These are phyloP conservation scores for Orthochromis malagaraziensis DNA, from an alignment of 2,113 vertebrate species.

Conservation along the genomic window DNA sequence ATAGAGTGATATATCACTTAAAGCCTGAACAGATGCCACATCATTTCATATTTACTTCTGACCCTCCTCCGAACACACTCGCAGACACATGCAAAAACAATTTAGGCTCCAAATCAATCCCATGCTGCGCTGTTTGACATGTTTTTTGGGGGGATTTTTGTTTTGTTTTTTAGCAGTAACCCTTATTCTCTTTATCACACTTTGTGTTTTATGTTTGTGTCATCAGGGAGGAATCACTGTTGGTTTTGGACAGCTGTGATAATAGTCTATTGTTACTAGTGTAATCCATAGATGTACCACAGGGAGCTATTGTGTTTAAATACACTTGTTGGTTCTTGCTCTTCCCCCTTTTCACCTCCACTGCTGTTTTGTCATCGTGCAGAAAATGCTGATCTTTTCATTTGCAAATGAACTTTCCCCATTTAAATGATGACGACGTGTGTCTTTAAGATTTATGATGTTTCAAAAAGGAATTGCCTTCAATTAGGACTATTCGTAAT, in stretches of 20 bases:
- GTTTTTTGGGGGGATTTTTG: background rate
- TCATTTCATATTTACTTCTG: constrained; percentile 30
- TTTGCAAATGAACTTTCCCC: background rate
- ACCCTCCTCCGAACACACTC: background rate
- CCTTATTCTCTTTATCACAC: background rate
- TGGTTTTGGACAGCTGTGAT: constrained; percentile 4
- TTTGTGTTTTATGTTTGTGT: background rate
- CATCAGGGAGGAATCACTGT: constrained; percentile 2
- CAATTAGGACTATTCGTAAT: background rate
- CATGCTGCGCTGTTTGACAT: background rate
- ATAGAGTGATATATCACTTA: constrained; percentile 59
- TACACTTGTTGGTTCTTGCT: constrained; percentile 7
- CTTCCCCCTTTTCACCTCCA: background rate
- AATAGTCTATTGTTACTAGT: constrained; percentile 28
- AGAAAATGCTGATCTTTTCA: background rate
- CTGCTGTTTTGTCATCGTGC: background rate
- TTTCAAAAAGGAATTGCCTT: background rate
- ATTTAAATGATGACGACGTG: background rate
- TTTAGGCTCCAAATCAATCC: background rate
- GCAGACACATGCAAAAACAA: background rate
- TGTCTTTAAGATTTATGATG: background rate
- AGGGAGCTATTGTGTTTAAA: background rate
- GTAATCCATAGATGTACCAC: constrained; percentile 3
- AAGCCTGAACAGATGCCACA: constrained; percentile 49
- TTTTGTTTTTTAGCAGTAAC: background rate